Evolutionary conservation across 2,888 invertebrate species (phyloP).

Genomic region (Eupsilia transversa): DNA sequence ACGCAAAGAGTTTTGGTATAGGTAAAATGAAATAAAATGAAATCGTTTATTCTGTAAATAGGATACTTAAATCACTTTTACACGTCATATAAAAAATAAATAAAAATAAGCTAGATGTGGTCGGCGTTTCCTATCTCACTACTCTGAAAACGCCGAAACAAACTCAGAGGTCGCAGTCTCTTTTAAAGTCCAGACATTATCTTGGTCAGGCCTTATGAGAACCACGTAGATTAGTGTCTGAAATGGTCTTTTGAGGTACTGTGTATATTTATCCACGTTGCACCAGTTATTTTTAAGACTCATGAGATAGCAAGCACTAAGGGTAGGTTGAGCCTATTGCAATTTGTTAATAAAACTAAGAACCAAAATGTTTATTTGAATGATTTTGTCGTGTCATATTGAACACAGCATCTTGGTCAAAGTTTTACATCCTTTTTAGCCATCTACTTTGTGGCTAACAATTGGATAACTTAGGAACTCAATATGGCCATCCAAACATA

Average conservation of each 20-base stretch:
- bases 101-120: no score
- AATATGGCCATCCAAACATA: conserved; percentile 36
- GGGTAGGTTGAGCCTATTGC: background rate
- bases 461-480: conserved; percentile 29
- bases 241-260: no score
- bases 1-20: background rate
- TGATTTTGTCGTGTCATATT: background rate
- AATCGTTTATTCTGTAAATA: no score
- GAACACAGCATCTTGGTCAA: background rate
- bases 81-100: no score
- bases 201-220: no score
- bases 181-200: no score
- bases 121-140: no score
- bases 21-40: no score
- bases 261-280: background rate
- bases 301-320: background rate
- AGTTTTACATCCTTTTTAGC: background rate
- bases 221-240: no score
- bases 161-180: no score
- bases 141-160: no score
- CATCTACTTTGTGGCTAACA: conserved; percentile 14
- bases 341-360: background rate
- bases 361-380: background rate
- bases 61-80: no score
- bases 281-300: background rate